Base-by-base conservation (phyloP, 2,888 invertebrate species). In the Altica lythri region DNA sequence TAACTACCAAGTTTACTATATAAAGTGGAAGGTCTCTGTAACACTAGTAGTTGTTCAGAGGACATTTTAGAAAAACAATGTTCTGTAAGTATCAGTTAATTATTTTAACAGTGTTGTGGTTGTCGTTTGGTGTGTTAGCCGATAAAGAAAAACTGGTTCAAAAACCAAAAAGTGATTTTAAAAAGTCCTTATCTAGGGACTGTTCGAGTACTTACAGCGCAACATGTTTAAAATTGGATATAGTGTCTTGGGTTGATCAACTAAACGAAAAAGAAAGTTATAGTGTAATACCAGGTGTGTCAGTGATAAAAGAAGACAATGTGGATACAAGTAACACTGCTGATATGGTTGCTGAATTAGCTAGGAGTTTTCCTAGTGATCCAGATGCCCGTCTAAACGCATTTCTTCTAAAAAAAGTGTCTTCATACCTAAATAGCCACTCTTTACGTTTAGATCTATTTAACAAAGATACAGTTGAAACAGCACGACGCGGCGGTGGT, bases 151-250 rank as follows among this genome's bases (percentile, higher is more conserved):
- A 57, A 37, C 30, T 49, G 6, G 51, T 54, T n/a, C 25, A 35
- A 35, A 47, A 60, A 32, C 25, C 69, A 45, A 68, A 69, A 60
- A 69, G 69, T 67, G 73, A 75, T 48, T 70, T 65, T 12, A 70
- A 69, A 59, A 68, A 65, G 49, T 67, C 76, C 3, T 69, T 79
- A 27, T 71, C 78, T 8, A 67, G 73, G 38, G 81, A 81, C 59
- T 87, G 87, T 72, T 78, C 78, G 29, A 79, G 78, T 16, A 76
- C 78, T 0, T 84, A 86, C 66, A 89, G 86, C 71, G 79, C 86
- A 16, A 88, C 88, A 70, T 92, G 92, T 69, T 76, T 91, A 29
- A 92, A 91, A 71, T 78, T 91, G 57, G 90, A 90, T 66, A 83
- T 89, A 37, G 82, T 90, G 1, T 86, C 87, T 2, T 84, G 90